Evolutionary conservation across 2,113 vertebrate genomes (phyloP), one percentile per base, ranked within the genome.

Genomic region (Apeltes quadracus): DNA sequence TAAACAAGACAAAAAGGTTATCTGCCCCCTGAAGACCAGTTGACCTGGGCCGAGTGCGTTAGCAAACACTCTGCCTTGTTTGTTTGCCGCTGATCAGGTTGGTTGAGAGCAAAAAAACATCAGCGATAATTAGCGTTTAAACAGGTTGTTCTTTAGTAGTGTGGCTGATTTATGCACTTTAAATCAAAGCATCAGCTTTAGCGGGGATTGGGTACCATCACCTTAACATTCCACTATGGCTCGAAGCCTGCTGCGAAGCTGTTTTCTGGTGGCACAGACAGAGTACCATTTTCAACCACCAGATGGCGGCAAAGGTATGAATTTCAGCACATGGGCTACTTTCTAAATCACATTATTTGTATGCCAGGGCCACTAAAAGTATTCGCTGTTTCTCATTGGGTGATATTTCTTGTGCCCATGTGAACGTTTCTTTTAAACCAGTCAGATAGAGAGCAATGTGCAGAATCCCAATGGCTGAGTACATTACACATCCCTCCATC

Each of bases 301-400:
- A 75, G 84, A 61, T 85, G 78, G 75, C 75, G 7, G 83, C 63
- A 74, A 61, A 79, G 12, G 0, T 66, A 39, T 48, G 1, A 5
- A 23, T 51, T 7, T 63, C 7, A 36, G 32, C n/a, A 14, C 38
- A 10, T 13, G 18, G 32, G 53, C 39, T 56, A 0, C 14, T 23
- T 34, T 20, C 39, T 3, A 61, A 50, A 48, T 14, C 14, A 20
- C 8, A 18, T 25, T 20, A 8, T 50, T 27, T 38, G 6, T 5
- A 25, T 18, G 39, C 14, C 25, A 34, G 22, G 44, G 15, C 13
- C 36, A 57, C 29, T 36, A 10, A 11, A 36, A 7, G 38, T 56
- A 32, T 43, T 29, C 12, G 15, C 1, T 23, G 18, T 68, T 22
- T 29, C 18, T 7, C 5, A 7, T 34, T 0, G 16, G 5, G 7